Percentiles rank a stretch among this genome's conserved stretches.
Conservation (phyloP, 2,888 invertebrate species). For the Mylabris sibirica region DNA sequence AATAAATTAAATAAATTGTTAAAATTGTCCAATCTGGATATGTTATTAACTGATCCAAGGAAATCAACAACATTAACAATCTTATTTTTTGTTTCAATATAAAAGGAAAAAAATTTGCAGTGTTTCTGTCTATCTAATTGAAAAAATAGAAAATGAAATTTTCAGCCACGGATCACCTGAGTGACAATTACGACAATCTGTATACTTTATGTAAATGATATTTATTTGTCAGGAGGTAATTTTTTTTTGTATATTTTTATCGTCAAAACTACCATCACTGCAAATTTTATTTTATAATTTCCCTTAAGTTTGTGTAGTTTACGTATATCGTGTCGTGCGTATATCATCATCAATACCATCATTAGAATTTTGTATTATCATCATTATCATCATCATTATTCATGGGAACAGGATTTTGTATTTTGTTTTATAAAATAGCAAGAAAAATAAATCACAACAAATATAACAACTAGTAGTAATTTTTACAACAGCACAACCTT, state of each 20-base stretch:
- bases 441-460: slow-evolving; percentile 63
- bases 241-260: slow-evolving; percentile 5
- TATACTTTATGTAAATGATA: slow-evolving; percentile 61
- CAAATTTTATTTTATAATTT: slow-evolving; percentile 35
- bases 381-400: slow-evolving; percentile 15
- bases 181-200: slow-evolving; percentile 61
- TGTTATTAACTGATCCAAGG: slow-evolving; percentile 6
- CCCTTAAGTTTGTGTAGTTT: slow-evolving; percentile 57
- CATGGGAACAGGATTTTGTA: slow-evolving; percentile 52
- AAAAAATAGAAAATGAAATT: slow-evolving; percentile 31
- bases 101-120: neutral
- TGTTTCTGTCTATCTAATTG: neutral
- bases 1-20: neutral
- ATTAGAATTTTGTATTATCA: neutral
- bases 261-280: neutral
- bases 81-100: neutral
- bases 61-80: neutral
- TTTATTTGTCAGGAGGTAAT: slow-evolving; percentile 27
- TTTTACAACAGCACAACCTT: slow-evolving; percentile 64
- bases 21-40: neutral
- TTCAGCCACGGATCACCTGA: slow-evolving; percentile 61
- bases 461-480: slow-evolving; percentile 61
- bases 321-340: slow-evolving; percentile 61
- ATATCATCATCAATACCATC: slow-evolving; percentile 12
- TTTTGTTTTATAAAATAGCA: slow-evolving; percentile 55